A percentile compares a stretch with the other conserved stretches of the same genome.
phyloP scores from a whole-genome alignment of 2,888 invertebrate species.

The Cheiracanthium punctorium region DNA sequence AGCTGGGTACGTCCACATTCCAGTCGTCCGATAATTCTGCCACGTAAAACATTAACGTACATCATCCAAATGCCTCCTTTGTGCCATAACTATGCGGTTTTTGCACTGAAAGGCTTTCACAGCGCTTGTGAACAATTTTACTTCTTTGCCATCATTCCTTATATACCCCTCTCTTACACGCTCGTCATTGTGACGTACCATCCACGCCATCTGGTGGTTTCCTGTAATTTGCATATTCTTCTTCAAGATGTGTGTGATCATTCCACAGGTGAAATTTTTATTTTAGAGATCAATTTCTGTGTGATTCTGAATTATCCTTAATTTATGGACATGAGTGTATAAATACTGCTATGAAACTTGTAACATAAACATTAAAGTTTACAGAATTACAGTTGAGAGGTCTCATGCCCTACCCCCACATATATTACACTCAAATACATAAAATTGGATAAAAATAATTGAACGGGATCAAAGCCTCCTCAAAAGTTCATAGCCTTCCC shows the following conservation, averaged over 20 bases:
- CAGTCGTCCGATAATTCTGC: conserved; percentile 20
- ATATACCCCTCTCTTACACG: not conserved
- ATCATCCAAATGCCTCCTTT: conserved; percentile 20
- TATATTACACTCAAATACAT: no score
- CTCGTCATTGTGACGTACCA: conserved; percentile 17
- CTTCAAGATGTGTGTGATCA: conserved; percentile 14
- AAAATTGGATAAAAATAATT: no score
- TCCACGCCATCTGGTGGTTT: not conserved
- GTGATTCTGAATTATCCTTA: conserved; percentile 3
- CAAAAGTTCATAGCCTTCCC: no score
- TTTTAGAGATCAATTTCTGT: not conserved
- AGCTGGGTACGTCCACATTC: conserved; percentile 15
- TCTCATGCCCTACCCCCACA: no score
- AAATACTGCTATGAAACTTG: no score
- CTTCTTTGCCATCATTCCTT: no score
- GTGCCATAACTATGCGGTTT: not conserved
- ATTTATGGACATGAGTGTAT: conserved; percentile 6
- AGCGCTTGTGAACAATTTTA: no score
- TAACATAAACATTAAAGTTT: no score
- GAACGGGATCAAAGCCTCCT: no score
- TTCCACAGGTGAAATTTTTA: conserved; percentile 24
- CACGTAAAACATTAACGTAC: conserved; percentile 21
- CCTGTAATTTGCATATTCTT: conserved; percentile 3
- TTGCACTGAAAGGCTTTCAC: not conserved
- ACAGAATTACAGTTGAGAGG: no score